Evolutionary conservation across 2,888 invertebrate species (phyloP), one percentile per base, ranked within the genome.

Genomic region (Spodoptera littoralis): DNA sequence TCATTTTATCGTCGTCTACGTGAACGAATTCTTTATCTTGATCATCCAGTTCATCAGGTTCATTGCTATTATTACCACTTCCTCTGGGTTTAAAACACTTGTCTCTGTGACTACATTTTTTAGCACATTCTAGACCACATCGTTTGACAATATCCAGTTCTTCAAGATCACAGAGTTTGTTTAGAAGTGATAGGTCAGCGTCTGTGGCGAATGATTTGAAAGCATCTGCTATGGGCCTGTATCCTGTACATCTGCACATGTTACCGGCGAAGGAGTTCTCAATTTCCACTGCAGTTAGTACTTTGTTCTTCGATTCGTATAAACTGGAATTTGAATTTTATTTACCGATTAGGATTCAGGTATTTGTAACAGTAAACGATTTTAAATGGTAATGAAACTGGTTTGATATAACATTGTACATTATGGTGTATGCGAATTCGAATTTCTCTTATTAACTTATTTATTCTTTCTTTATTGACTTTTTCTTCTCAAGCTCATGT

Each of bases 231-330:
- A 97, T 97, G 0, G 97, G 96, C 11, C 97, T 93, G 82, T 97
- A 97, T 0, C 97, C 97, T 0, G 97, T 97, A 84, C 97, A 97
- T 45, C 97, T 95, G 74, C 97, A 97, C 42, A 97, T 95, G 76
- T 97, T 97, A 50, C 97, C 96, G 2, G 96, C 97, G 70, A 97
- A 96, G 0, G 96, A 95, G 76, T 96, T 96, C 84, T 97, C 97
- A 24, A 97, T 94, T 76, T 97, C 96, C 43, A 95, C 90, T 95
- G 95, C 96, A 5, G 96, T 95, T 43, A 96, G 78, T 9, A 91
- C 85, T 69, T 82, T 83, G 11, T 79, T 83, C 44, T 73, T 78
- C 8, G 72, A 76, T 69, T 88, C 76, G 3, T 86, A 70, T 18
- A 90, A 73, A 64, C 91, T 91, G 77, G 45, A 83, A 85, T 59